Conservation (phyloP, 1,140 invertebrate genomes). For the Cardiocondyla obscurior region DNA sequence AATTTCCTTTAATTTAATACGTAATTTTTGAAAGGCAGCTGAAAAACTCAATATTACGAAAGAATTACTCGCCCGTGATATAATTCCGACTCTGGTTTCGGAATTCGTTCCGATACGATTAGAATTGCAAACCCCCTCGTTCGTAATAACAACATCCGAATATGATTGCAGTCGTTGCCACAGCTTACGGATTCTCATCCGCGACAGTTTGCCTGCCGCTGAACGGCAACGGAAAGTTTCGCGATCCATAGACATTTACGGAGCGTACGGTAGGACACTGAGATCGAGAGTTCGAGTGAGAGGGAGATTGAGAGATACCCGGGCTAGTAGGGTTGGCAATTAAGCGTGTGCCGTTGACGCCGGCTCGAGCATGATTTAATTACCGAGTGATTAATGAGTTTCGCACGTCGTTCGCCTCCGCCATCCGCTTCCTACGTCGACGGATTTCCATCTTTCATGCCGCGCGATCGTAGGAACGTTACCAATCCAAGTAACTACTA, state of each 20-base stretch:
- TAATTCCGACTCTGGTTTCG: not conserved
- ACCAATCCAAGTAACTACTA: conserved; percentile 5
- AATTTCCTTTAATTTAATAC: too few species aligned
- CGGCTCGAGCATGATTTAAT: conserved; percentile 78
- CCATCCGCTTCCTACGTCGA: conserved; percentile 54
- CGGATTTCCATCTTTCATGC: conserved; percentile 55
- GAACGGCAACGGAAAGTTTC: not conserved
- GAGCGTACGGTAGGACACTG: conserved; percentile 25
- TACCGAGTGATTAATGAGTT: conserved; percentile 78
- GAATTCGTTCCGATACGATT: not conserved
- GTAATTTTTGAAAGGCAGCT: not conserved
- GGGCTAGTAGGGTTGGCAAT: conserved; percentile 65
- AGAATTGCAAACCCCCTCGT: not conserved
- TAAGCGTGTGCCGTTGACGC: conserved; percentile 75
- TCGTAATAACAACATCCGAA: not conserved
- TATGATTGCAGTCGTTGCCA: not conserved
- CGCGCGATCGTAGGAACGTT: conserved; percentile 39
- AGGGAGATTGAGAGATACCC: conserved; percentile 44
- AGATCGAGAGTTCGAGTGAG: conserved; percentile 32
- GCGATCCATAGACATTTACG: conserved; percentile 10
- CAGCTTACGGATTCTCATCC: not conserved
- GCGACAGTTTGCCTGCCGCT: not conserved
- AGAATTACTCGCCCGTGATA: not conserved
- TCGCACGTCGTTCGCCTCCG: conserved; percentile 54
- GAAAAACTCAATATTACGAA: not conserved